A percentile compares a stretch with the other conserved stretches of the same genome.
Conservation (phyloP, 2,113 vertebrate species). For the Cinclus cinclus region DNA sequence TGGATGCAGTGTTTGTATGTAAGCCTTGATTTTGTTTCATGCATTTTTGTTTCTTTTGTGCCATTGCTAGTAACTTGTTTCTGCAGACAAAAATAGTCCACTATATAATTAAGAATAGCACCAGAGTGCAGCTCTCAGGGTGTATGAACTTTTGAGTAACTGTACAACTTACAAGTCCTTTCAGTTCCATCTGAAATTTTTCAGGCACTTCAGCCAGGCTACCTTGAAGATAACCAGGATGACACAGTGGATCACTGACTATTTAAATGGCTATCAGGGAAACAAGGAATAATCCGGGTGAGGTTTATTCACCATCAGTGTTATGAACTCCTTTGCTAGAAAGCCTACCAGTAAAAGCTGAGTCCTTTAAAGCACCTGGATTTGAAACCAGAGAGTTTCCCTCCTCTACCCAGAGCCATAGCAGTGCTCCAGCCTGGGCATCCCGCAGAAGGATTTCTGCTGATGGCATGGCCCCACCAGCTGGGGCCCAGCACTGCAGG, state of each 20-base stretch:
- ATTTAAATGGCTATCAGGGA: neutral
- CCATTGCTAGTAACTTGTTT: neutral
- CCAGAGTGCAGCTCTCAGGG: neutral
- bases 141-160: neutral
- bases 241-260: neutral
- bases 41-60: neutral
- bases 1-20: neutral
- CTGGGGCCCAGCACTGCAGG: neutral
- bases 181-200: neutral
- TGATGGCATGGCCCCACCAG: accelerated
- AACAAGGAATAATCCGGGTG: neutral
- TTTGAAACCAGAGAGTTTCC: neutral
- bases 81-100: neutral
- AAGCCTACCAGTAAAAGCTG: neutral
- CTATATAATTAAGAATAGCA: neutral
- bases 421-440: neutral
- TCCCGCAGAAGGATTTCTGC: neutral
- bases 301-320: neutral
- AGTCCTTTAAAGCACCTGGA: neutral
- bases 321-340: neutral
- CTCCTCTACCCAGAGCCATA: neutral
- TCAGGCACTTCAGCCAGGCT: neutral
- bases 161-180: neutral
- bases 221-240: neutral
- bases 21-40: neutral